phyloP scores from a whole-genome alignment of 2,113 vertebrate species.

The Python bivittatus region DNA sequence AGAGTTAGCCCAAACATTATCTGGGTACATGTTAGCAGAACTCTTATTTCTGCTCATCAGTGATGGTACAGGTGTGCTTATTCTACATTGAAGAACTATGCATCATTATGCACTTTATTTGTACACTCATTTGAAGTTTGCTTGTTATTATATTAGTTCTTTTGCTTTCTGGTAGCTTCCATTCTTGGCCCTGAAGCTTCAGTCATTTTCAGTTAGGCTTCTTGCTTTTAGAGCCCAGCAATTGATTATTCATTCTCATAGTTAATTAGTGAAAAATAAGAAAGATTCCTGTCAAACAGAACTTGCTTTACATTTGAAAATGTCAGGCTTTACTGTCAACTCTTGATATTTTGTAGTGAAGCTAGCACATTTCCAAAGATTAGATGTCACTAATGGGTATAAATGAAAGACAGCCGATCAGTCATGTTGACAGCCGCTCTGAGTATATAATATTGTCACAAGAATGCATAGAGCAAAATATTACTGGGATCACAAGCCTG shows the following conservation, averaged over 20 bases:
- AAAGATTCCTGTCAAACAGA: neutral
- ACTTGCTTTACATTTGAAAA: slow-evolving; percentile 43
- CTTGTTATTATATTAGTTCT: slow-evolving; percentile 32
- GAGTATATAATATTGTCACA: slow-evolving; percentile 13
- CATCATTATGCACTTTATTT: slow-evolving; percentile 28
- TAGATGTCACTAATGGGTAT: slow-evolving; percentile 6
- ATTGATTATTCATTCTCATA: slow-evolving; percentile 34
- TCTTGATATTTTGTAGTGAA: slow-evolving; percentile 43
- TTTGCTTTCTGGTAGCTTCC: slow-evolving; percentile 25
- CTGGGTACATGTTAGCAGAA: neutral
- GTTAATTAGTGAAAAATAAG: slow-evolving; percentile 37
- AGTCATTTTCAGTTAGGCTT: neutral
- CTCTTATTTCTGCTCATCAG: neutral
- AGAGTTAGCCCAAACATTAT: neutral
- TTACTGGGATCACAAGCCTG: slow-evolving; percentile 7
- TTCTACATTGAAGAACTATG: slow-evolving; percentile 25
- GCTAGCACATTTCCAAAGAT: slow-evolving; percentile 29
- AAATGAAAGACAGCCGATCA: slow-evolving; percentile 13
- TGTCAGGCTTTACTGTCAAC: slow-evolving; percentile 19
- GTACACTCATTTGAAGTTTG: slow-evolving; percentile 17
- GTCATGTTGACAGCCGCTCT: neutral
- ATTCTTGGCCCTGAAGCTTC: slow-evolving; percentile 35
- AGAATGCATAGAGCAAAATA: slow-evolving; percentile 14
- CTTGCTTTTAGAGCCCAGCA: slow-evolving; percentile 52
- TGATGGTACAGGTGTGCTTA: neutral